These are phyloP conservation scores for Litocranius walleri DNA, from an alignment of 2,113 vertebrate genomes.

Conservation along the genomic window DNA sequence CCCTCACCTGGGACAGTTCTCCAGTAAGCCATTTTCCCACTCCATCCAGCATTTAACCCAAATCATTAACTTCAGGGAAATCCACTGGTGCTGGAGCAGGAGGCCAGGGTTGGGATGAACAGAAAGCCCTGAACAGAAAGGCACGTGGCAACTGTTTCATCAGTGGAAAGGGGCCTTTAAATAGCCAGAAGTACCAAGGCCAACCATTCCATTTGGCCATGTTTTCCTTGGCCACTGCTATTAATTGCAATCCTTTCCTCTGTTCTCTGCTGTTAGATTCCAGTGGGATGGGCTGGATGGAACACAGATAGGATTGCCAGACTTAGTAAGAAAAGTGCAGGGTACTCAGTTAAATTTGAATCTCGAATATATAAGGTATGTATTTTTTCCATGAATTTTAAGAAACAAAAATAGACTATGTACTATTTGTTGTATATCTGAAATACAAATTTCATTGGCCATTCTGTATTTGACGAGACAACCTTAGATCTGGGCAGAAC, in stretches of 20 bases:
- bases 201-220: background rate
- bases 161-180: background rate
- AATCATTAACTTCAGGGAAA: background rate
- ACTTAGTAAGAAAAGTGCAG: constrained; percentile 11
- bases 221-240: background rate
- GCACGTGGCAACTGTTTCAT: background rate
- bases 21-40: background rate
- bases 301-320: background rate
- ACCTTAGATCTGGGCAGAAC: background rate
- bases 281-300: background rate
- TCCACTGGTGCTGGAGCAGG: background rate
- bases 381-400: background rate
- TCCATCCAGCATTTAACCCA: background rate
- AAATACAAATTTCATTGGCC: background rate
- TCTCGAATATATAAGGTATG: background rate
- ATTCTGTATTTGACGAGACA: background rate
- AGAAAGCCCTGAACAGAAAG: background rate
- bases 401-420: background rate
- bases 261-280: background rate
- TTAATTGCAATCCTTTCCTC: background rate
- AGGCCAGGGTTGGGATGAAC: background rate
- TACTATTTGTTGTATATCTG: background rate
- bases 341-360: background rate
- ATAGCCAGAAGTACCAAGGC: background rate
- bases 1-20: background rate